Base-by-base conservation (phyloP, 2,113 vertebrate genomes). In the Fregata magnificens region DNA sequence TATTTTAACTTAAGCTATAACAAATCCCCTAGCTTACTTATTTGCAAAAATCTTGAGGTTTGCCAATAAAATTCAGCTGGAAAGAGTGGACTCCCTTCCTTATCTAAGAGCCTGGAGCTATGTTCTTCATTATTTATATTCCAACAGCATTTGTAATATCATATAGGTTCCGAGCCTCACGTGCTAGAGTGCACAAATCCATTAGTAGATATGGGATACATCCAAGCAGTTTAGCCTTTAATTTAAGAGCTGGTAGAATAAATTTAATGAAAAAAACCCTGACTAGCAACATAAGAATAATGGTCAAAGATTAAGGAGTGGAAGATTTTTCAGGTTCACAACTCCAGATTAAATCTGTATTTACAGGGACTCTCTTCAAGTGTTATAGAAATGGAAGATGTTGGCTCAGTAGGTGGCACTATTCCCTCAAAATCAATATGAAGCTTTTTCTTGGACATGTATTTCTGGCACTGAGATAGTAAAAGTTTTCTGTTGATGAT, bases 391-490 rank as follows among this genome's bases (percentile, higher is more conserved):
- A 31, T 29, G 49, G 28, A 67, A 87, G 40, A 21, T 5, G 3
- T 1, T 95, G 40, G 16, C 62, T 96, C 97, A 93, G 94, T 53
- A 97, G 94, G 81, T 97, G 96, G 95, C 95, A 87, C 94, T 93
- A 38, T 96, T 96, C 44, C 93, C 86, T 82, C 93, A 95, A 72
- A 94, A 96, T 94, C 65, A 53, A 4, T 49, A 24, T 3, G 19
- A 7, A 42, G 9, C 15, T 47, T 63, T 72, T 62, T 16, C 34
- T 86, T 61, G 40, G 6, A 9, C 42, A 50, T 44, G 19, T 72
- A 20, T 34, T 86, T 67, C 70, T n/a, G 4, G 6, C 8, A 7
- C 13, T 36, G 17, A 58, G 6, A 8, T 44, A 59, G 26, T 13
- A 72, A 67, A 82, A 38, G 2, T 78, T 55, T 86, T 63, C 45